Evolutionary conservation across 2,113 vertebrate genomes (phyloP).

Genomic region (Albula glossodonta): DNA sequence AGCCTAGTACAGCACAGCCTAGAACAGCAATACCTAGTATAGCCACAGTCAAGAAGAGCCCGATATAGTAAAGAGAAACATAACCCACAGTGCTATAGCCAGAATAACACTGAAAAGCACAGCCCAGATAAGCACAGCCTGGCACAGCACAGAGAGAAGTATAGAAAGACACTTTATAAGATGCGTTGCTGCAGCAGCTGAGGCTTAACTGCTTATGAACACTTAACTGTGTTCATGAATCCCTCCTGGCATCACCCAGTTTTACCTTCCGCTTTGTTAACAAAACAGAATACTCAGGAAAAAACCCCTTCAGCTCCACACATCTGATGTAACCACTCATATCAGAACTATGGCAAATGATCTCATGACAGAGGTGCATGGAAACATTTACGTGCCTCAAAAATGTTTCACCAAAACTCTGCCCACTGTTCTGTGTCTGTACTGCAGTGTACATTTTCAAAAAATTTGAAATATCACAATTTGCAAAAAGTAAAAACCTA

Average conservation of each 20-base stretch:
- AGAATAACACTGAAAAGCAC: neutral
- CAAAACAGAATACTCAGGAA: neutral
- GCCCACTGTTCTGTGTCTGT: no score
- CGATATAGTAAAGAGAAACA: neutral
- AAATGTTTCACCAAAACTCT: no score
- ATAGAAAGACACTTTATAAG: neutral
- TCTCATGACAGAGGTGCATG: neutral
- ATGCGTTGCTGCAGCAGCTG: neutral
- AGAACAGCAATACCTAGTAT: slow-evolving; percentile 9
- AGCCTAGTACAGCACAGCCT: slow-evolving; percentile 13
- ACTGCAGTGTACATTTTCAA: no score
- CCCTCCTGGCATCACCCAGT: neutral
- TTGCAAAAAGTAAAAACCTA: no score
- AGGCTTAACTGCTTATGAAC: neutral
- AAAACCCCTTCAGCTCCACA: neutral
- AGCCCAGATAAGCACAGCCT: neutral
- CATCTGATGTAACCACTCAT: neutral
- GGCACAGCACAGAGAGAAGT: no score
- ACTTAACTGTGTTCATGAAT: neutral
- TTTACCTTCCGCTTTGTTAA: neutral
- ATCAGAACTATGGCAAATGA: neutral
- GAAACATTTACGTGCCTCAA: neutral
- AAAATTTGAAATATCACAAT: no score
- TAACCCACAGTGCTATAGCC: neutral
- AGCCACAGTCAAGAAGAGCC: neutral